phyloP scores from a whole-genome alignment of 2,113 vertebrate genomes.

The Columba livia region DNA sequence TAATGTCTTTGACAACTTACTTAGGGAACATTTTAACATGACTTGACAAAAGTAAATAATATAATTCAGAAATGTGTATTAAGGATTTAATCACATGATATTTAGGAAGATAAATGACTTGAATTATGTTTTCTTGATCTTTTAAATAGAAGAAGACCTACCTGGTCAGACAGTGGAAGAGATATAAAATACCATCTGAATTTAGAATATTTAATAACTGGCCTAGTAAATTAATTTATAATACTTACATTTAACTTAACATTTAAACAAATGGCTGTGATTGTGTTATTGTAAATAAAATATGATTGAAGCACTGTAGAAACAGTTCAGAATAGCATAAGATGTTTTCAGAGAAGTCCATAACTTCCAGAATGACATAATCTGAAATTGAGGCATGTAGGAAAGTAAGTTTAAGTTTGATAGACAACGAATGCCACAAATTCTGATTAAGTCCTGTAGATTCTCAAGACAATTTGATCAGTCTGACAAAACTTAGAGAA shows the following conservation, averaged over 20 bases:
- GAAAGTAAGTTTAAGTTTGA: not conserved
- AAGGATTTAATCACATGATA: constrained; percentile 31
- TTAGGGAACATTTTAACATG: constrained; percentile 5
- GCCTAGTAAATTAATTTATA: not conserved
- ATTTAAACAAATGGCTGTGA: not conserved
- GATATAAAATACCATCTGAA: not conserved
- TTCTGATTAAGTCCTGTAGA: not conserved
- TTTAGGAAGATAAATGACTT: not conserved
- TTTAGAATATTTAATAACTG: constrained; percentile 5
- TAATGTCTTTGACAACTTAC: not conserved
- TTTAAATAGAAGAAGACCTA: not conserved
- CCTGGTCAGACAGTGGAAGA: not conserved
- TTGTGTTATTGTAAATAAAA: not conserved
- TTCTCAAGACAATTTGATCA: not conserved
- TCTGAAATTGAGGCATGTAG: not conserved
- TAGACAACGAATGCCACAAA: not conserved
- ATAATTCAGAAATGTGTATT: constrained; percentile 10
- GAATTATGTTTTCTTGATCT: not conserved
- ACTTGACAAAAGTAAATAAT: not conserved
- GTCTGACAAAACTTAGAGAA: not conserved
- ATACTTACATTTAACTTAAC: not conserved
- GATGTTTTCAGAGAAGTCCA: not conserved
- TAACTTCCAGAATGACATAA: not conserved
- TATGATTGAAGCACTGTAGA: not conserved
- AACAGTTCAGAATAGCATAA: not conserved